Evolutionary conservation across 2,888 invertebrate species (phyloP).

Genomic region (Diplazon laetatorius): DNA sequence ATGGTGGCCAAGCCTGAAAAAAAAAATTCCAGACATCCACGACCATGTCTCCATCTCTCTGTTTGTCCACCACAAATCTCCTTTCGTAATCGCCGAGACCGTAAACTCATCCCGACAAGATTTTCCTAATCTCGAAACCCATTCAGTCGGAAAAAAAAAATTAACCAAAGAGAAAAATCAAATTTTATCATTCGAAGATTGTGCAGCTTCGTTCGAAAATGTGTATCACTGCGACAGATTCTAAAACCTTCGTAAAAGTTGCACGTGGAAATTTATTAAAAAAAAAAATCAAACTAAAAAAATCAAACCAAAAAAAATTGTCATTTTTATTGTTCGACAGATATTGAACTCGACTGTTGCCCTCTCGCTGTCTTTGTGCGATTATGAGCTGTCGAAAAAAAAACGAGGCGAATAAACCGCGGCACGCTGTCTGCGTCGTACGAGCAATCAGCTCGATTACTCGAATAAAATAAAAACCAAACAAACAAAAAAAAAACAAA

Average conservation of each 20-base stretch:
- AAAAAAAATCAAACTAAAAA: background rate
- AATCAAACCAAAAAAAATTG: background rate
- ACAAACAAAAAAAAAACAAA: no score
- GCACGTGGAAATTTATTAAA: background rate
- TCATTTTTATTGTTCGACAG: slow-evolving; percentile 8
- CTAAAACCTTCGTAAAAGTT: background rate
- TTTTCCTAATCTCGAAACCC: background rate
- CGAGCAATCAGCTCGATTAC: background rate
- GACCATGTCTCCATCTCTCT: background rate
- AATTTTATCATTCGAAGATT: no score
- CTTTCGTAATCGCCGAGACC: background rate
- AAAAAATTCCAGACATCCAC: background rate
- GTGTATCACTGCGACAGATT: slow-evolving; percentile 1
- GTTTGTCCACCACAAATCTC: no score
- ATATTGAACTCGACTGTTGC: background rate
- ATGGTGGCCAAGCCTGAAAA: no score
- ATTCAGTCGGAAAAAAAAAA: no score
- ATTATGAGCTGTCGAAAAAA: background rate
- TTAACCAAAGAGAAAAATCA: no score
- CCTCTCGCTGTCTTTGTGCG: background rate
- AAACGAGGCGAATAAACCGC: background rate
- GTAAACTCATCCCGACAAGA: slow-evolving; percentile 1
- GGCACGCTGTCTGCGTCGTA: background rate
- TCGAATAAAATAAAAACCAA: no score
- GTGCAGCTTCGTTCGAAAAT: no score